phyloP scores from a whole-genome alignment of 2,888 invertebrate genomes.

The Branchipolynoe longqiensis region DNA sequence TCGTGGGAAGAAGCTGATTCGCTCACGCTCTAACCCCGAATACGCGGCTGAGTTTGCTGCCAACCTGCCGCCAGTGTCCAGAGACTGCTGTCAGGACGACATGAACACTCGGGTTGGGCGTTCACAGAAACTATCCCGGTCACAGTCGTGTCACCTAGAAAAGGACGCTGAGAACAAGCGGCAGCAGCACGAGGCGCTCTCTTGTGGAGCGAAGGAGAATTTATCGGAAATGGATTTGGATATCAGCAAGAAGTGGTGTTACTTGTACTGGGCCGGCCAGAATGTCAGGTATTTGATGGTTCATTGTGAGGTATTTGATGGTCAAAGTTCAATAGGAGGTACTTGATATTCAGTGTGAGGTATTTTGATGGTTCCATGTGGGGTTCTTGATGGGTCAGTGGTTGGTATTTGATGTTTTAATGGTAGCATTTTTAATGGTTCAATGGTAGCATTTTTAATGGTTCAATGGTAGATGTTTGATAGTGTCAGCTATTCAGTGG shows the following conservation, averaged over 20 bases:
- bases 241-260: neutral
- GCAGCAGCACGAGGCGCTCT: neutral
- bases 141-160: conserved; percentile 28
- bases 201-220: neutral
- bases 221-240: neutral
- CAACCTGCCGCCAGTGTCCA: neutral
- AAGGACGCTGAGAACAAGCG: neutral
- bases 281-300: neutral
- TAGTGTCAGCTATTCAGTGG: no score
- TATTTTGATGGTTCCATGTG: no score
- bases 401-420: no score
- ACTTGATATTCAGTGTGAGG: no score
- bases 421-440: no score
- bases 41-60: conserved; percentile 29
- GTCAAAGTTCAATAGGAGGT: no score
- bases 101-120: neutral
- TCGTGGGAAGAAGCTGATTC: conserved; percentile 15
- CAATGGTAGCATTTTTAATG: no score
- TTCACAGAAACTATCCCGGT: conserved; percentile 13
- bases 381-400: no score
- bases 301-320: no score
- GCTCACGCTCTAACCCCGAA: conserved; percentile 41
- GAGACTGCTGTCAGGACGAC: neutral
- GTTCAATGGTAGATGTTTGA: no score
- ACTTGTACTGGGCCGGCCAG: neutral